Evolutionary conservation across 2,113 vertebrate species (phyloP).

Genomic region (Tamias sibiricus): DNA sequence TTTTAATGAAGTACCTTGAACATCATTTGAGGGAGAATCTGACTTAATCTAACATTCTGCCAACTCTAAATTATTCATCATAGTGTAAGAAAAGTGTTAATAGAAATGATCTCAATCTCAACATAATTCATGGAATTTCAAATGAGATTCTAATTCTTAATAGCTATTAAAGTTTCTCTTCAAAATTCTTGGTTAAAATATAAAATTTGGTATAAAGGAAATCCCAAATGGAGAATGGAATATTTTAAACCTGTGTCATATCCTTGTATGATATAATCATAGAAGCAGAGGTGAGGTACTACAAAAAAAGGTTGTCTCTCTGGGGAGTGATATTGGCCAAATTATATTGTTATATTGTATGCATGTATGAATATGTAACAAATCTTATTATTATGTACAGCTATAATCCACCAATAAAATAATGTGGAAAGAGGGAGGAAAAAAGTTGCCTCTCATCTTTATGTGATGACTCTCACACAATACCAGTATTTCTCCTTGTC

Average conservation of each 20-base stretch:
- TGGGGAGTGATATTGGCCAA: no score
- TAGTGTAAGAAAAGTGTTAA: background rate
- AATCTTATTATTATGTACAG: no score
- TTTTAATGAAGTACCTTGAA: conserved; percentile 2
- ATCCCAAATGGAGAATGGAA: background rate
- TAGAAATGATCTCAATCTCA: background rate
- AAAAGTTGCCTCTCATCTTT: background rate
- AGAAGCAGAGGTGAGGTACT: background rate
- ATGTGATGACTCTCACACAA: background rate
- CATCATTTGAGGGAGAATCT: background rate
- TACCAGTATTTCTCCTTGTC: background rate
- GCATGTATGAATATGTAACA: no score
- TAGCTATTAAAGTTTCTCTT: background rate
- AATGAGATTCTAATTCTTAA: conserved; percentile 47
- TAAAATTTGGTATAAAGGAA: background rate
- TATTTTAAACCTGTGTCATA: background rate
- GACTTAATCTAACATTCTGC: background rate
- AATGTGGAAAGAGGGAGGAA: no score
- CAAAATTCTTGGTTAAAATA: conserved; percentile 24
- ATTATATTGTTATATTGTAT: no score
- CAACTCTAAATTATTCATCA: conserved; percentile 5
- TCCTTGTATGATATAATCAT: background rate
- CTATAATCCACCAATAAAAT: no score
- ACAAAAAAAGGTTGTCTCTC: background rate
- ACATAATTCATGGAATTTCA: background rate